These are phyloP conservation scores for Villa cingulata DNA, from an alignment of 2,888 invertebrate genomes.

Conservation along the genomic window DNA sequence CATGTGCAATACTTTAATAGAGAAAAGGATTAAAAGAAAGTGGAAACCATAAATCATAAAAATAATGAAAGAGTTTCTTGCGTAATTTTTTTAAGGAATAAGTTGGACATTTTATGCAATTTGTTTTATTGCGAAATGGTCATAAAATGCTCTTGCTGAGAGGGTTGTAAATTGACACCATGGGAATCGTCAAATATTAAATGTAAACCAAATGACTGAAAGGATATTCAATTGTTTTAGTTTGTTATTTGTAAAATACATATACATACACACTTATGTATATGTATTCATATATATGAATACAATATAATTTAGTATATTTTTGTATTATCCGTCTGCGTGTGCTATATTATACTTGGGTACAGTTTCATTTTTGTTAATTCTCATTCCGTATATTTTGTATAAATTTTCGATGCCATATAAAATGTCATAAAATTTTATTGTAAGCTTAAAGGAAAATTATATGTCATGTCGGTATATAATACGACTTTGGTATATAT, in stretches of 20 bases:
- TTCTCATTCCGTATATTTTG: neutral
- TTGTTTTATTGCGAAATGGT: neutral
- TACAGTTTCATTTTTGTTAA: neutral
- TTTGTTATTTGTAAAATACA: conserved; percentile 3
- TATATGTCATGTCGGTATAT: neutral
- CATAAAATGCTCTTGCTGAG: conserved; percentile 1
- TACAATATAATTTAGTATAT: too few species aligned
- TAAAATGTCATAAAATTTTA: conserved; percentile 31
- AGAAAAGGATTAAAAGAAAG: neutral
- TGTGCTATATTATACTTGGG: neutral
- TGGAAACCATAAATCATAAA: neutral
- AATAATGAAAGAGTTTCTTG: neutral
- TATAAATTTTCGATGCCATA: conserved; percentile 6
- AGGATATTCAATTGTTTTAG: conserved; percentile 9
- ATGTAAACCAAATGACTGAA: conserved; percentile 1
- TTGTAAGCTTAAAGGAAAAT: conserved; percentile 25
- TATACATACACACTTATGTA: neutral
- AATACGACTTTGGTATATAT: too few species aligned
- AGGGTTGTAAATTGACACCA: conserved; percentile 18
- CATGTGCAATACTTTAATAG: too few species aligned
- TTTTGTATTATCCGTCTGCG: neutral
- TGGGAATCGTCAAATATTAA: conserved; percentile 14
- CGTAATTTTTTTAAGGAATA: neutral
- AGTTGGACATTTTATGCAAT: neutral
- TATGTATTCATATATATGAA: too few species aligned